Evolutionary conservation across 1,140 invertebrate genomes (phyloP).

Genomic region (Drosophila rhopaloa): DNA sequence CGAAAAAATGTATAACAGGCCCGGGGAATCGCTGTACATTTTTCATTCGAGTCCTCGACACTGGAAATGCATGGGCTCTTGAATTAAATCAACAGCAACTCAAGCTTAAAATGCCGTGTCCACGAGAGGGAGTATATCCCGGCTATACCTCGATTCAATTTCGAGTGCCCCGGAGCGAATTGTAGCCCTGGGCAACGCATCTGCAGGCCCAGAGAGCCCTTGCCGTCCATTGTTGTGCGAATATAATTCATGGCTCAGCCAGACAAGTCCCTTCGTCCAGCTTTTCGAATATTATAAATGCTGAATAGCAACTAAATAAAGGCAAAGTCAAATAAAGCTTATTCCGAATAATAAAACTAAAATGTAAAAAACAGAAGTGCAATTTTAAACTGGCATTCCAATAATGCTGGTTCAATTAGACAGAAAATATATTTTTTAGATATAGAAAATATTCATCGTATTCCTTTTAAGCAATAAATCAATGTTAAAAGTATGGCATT

Average conservation of each 20-base stretch:
- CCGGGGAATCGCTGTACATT: slow-evolving; percentile 61
- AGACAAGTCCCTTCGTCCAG: slow-evolving; percentile 16
- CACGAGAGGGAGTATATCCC: slow-evolving; percentile 6
- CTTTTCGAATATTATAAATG: neutral
- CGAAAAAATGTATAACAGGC: slow-evolving; percentile 38
- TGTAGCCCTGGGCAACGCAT: slow-evolving; percentile 53
- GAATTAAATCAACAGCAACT: slow-evolving; percentile 80
- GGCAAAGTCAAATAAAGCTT: neutral
- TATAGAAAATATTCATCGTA: too few relatives aligned
- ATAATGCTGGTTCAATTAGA: neutral
- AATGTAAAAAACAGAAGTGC: neutral
- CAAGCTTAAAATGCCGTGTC: slow-evolving; percentile 59
- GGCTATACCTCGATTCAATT: slow-evolving; percentile 13
- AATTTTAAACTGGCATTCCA: neutral
- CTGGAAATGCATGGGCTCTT: slow-evolving; percentile 75
- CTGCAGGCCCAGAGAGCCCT: slow-evolving; percentile 26
- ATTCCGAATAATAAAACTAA: neutral
- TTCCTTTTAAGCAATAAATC: too few relatives aligned
- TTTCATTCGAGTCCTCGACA: slow-evolving; percentile 69
- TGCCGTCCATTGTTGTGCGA: slow-evolving; percentile 48
- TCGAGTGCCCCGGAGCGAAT: slow-evolving; percentile 35
- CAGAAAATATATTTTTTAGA: neutral
- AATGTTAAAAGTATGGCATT: too few relatives aligned
- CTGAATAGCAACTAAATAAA: neutral
- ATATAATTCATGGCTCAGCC: slow-evolving; percentile 44